Evolutionary conservation across 2,797 vertebrate genomes (phyloP).

Genomic region (Phalanger gymnotis): DNA sequence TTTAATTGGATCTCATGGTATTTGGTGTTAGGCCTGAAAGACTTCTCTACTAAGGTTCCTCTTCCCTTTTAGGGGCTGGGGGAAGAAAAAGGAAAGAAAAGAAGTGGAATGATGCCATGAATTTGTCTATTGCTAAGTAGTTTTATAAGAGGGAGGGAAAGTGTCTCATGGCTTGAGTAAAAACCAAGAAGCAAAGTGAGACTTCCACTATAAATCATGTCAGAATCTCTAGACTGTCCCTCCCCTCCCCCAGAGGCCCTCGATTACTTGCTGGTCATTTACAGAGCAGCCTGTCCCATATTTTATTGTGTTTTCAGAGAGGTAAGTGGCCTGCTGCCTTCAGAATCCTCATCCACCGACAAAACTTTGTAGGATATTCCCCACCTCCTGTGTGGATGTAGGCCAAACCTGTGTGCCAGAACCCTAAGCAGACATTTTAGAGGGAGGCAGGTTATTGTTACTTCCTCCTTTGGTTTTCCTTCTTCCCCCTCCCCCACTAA

Average conservation of each 20-base stretch:
- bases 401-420: not conserved
- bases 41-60: not conserved
- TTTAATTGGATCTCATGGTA: not conserved
- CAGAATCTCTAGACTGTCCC: not conserved
- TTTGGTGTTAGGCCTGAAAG: constrained; percentile 28
- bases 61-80: not conserved
- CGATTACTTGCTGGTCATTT: not conserved
- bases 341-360: not conserved
- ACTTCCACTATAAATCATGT: not conserved
- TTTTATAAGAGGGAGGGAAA: not conserved
- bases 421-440: not conserved
- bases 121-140: not conserved
- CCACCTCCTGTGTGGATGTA: not conserved
- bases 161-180: not conserved
- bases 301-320: not conserved
- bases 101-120: not conserved
- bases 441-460: not conserved
- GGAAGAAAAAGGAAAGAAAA: not conserved
- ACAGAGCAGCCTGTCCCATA: not conserved
- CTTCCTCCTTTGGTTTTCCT: not conserved
- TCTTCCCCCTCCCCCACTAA: not conserved
- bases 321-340: not conserved
- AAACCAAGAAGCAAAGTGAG: not conserved
- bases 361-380: not conserved
- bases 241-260: not conserved